These are phyloP conservation scores for Saimiri boliviensis DNA, from an alignment of 2,113 vertebrate genomes.

Conservation along the genomic window DNA sequence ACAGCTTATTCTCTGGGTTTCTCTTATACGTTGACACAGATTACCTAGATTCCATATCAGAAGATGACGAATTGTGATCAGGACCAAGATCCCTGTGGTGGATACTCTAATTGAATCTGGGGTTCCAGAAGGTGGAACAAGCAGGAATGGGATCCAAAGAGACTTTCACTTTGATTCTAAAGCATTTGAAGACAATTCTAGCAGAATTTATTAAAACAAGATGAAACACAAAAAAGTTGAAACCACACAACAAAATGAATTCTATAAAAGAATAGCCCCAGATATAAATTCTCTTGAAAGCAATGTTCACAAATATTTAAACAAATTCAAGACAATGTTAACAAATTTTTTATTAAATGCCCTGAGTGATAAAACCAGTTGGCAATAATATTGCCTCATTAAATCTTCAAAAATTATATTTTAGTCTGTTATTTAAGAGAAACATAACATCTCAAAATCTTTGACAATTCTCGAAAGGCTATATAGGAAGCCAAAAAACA, in stretches of 20 bases:
- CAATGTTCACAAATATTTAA: slow-evolving; percentile 84
- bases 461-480: slow-evolving; percentile 60
- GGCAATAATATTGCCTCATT: slow-evolving; percentile 60
- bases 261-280: slow-evolving; percentile 47
- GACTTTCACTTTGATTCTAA: background rate
- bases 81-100: background rate
- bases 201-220: slow-evolving; percentile 6
- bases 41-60: slow-evolving; percentile 94
- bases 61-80: slow-evolving; percentile 88
- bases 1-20: slow-evolving; percentile 98
- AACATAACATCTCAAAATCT: slow-evolving; percentile 35
- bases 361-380: slow-evolving; percentile 69
- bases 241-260: slow-evolving; percentile 61
- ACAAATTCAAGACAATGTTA: slow-evolving; percentile 80
- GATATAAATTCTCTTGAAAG: slow-evolving; percentile 70
- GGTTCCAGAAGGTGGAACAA: background rate
- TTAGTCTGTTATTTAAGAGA: slow-evolving; percentile 79
- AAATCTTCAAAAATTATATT: slow-evolving; percentile 71
- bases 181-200: slow-evolving; percentile 8
- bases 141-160: background rate
- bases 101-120: slow-evolving; percentile 7
- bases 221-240: slow-evolving; percentile 52
- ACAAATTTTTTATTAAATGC: slow-evolving; percentile 80
- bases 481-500: slow-evolving; percentile 35
- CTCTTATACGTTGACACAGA: slow-evolving; percentile 95